A percentile compares a stretch with the other conserved stretches of the same genome.
Conservation (phyloP, 2,888 invertebrate genomes). For the Melolontha melolontha region DNA sequence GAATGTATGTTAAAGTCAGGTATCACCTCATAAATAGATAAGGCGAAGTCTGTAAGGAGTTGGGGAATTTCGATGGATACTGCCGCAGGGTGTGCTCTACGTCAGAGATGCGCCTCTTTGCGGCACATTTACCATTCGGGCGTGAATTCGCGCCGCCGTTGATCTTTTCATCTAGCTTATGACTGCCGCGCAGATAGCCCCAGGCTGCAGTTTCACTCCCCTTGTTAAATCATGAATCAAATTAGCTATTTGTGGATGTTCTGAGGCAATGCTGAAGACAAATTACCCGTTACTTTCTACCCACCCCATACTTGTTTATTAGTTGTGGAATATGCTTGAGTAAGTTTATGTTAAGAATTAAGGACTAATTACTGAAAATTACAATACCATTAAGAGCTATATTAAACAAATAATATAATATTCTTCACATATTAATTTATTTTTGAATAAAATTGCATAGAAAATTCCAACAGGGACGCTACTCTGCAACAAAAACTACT, state of each 20-base stretch:
- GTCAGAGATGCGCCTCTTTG: neutral
- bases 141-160: conserved; percentile 13
- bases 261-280: neutral
- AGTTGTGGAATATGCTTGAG: too few species aligned
- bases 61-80: conserved; percentile 1
- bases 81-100: neutral
- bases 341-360: too few species aligned
- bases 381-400: too few species aligned
- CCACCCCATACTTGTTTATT: too few species aligned
- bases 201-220: conserved; percentile 1
- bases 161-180: conserved; percentile 19
- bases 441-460: too few species aligned
- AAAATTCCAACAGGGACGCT: too few species aligned
- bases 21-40: conserved; percentile 17
- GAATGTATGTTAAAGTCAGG: conserved; percentile 4
- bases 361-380: too few species aligned
- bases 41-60: neutral
- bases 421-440: too few species aligned
- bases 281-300: too few species aligned
- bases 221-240: conserved; percentile 3
- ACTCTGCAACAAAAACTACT: too few species aligned
- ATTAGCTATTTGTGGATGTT: conserved; percentile 6
- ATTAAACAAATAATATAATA: too few species aligned
- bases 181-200: neutral
- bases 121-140: neutral